phyloP scores from a whole-genome alignment of 2,113 vertebrate genomes.

The Ophthalmolycus amberensis region DNA sequence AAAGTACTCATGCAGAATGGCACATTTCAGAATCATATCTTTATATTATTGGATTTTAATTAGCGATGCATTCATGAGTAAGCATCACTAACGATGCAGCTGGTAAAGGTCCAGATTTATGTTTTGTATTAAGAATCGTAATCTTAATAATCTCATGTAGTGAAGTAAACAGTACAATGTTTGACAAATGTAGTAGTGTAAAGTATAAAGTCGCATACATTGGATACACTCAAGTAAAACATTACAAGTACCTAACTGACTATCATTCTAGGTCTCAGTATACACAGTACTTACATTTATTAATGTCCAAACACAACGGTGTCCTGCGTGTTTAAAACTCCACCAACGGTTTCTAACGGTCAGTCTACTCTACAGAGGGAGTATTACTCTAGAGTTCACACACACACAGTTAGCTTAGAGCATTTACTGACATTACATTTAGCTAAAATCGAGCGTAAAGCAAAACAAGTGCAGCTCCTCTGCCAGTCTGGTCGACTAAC shows the following conservation, averaged over 20 bases:
- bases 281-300: conserved; percentile 48
- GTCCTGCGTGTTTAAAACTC: conserved; percentile 5
- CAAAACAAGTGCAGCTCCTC: not conserved
- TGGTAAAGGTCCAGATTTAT: not conserved
- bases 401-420: not conserved
- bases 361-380: not conserved
- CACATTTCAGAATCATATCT: not conserved
- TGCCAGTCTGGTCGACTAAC: too few species aligned
- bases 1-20: not conserved
- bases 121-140: not conserved
- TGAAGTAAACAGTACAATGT: not conserved
- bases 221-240: not conserved
- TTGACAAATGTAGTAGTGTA: not conserved
- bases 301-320: not conserved
- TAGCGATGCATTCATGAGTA: not conserved
- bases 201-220: not conserved
- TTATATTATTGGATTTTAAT: not conserved
- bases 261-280: not conserved
- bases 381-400: not conserved
- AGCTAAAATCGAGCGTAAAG: not conserved
- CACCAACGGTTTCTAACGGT: not conserved
- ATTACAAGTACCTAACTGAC: not conserved
- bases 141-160: too few species aligned
- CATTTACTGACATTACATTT: not conserved
- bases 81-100: not conserved